Evolutionary conservation across 2,888 invertebrate genomes (phyloP).

Genomic region (Chirona hameri): DNA sequence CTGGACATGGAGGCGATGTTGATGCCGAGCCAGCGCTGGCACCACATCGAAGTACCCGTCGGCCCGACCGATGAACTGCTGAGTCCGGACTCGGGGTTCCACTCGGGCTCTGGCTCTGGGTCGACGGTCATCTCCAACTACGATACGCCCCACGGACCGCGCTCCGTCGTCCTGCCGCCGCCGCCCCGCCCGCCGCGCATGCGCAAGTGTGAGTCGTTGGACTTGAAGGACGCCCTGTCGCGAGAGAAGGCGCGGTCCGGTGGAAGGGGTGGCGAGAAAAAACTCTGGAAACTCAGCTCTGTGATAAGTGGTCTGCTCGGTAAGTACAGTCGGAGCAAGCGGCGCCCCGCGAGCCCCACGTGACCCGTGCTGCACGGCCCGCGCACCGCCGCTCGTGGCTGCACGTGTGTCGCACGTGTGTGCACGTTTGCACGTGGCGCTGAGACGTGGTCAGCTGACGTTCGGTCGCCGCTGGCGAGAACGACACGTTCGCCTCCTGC

Average conservation of each 20-base stretch:
- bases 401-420: neutral
- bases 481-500: too few species aligned
- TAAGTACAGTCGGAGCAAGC: slow-evolving; percentile 6
- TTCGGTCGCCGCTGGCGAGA: too few species aligned
- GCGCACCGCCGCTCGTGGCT: neutral
- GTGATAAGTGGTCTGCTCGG: slow-evolving; percentile 9
- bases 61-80: slow-evolving; percentile 68
- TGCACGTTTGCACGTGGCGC: neutral
- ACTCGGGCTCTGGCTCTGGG: slow-evolving; percentile 44
- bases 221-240: slow-evolving; percentile 1
- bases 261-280: neutral
- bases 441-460: neutral
- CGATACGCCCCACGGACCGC: neutral
- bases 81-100: slow-evolving; percentile 76
- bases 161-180: neutral
- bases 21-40: slow-evolving; percentile 59
- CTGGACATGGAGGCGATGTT: slow-evolving; percentile 84
- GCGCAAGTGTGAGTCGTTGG: slow-evolving; percentile 9
- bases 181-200: neutral
- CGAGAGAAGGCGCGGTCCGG: neutral
- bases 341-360: neutral
- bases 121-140: slow-evolving; percentile 13
- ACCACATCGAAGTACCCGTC: slow-evolving; percentile 60
- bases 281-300: slow-evolving; percentile 1
- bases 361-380: neutral